These are phyloP conservation scores for Cantharis rustica DNA, from an alignment of 2,888 invertebrate species.

Conservation along the genomic window DNA sequence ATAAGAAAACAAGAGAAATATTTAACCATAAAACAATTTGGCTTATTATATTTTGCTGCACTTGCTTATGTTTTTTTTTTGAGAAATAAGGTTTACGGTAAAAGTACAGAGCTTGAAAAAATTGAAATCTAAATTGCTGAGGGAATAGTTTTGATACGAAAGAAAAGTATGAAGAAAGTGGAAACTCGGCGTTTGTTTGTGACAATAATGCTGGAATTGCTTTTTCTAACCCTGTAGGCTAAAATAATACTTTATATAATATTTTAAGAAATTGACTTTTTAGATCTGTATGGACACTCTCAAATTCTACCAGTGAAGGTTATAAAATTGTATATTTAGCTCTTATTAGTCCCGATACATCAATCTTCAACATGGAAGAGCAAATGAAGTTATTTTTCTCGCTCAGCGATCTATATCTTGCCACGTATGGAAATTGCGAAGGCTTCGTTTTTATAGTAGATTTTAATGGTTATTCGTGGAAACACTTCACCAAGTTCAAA, in stretches of 20 bases:
- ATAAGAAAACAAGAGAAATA: not conserved
- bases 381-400: not conserved
- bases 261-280: not conserved
- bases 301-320: not conserved
- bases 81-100: not conserved
- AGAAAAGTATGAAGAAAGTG: not conserved
- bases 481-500: constrained; percentile 6
- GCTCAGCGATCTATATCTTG: not conserved
- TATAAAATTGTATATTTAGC: constrained; percentile 5
- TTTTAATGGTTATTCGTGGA: constrained; percentile 5
- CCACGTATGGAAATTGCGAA: not conserved
- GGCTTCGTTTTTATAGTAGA: constrained; percentile 10
- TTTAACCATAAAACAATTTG: not conserved
- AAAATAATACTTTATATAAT: not conserved
- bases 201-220: not conserved
- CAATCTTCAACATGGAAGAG: not conserved
- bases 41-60: not conserved
- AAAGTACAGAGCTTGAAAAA: not conserved
- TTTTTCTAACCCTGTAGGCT: not conserved
- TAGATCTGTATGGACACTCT: not conserved
- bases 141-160: not conserved
- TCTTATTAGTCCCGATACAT: constrained; percentile 1
- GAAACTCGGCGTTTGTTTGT: not conserved
- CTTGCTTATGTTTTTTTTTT: not conserved
- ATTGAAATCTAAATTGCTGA: not conserved